These are phyloP conservation scores for Lepus townsendii DNA, from an alignment of 2,797 vertebrate species.

Conservation along the genomic window DNA sequence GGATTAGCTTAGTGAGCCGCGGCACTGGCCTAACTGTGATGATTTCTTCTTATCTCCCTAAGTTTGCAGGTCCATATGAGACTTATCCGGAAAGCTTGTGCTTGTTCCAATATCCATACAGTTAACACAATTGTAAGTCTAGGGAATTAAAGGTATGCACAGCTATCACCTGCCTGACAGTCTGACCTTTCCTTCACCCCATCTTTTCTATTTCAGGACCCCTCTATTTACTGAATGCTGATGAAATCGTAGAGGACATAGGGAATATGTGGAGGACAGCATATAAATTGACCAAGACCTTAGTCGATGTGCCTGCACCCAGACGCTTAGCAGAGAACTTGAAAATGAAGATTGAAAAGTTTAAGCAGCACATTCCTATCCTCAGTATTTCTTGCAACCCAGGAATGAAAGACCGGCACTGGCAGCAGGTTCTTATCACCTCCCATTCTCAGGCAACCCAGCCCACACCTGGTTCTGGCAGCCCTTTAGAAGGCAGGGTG, in stretches of 20 bases:
- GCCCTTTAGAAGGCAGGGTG: neutral
- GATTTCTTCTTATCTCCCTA: neutral
- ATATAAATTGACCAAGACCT: slow-evolving; percentile 92
- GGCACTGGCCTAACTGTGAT: neutral
- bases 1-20: too few relatives aligned
- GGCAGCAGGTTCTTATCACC: slow-evolving; percentile 90
- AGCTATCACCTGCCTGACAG: neutral
- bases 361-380: slow-evolving; percentile 93
- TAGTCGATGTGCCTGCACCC: slow-evolving; percentile 90
- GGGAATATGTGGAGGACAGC: slow-evolving; percentile 94
- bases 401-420: slow-evolving; percentile 95
- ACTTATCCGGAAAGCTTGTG: neutral
- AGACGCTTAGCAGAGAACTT: slow-evolving; percentile 90
- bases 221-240: slow-evolving; percentile 91
- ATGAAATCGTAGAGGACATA: slow-evolving; percentile 92
- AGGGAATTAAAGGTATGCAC: neutral
- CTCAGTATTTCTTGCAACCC: slow-evolving; percentile 93
- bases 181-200: neutral
- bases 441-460: neutral
- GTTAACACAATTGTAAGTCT: neutral
- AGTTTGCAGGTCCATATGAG: neutral
- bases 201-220: slow-evolving; percentile 87
- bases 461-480: neutral
- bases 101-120: neutral
- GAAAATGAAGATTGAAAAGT: slow-evolving; percentile 92